Conservation (phyloP, 2,113 vertebrate species). For the Aptenodytes forsteri region DNA sequence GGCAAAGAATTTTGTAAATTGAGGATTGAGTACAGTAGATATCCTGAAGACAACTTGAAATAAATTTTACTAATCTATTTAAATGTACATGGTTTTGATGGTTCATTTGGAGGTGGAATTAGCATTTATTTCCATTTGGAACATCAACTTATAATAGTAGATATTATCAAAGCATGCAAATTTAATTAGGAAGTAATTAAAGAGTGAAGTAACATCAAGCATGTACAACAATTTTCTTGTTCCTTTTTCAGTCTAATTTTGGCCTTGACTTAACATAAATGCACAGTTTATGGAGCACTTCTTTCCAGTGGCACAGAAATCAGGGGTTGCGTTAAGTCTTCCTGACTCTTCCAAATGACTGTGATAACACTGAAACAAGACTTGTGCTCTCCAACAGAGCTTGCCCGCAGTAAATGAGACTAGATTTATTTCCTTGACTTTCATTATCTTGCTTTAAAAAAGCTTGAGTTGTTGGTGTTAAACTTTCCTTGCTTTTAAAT, state of each 20-base stretch:
- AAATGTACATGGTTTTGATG: not conserved
- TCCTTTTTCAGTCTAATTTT: conserved; percentile 24
- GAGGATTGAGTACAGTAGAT: not conserved
- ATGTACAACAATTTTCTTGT: not conserved
- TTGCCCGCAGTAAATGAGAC: not conserved
- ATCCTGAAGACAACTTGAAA: conserved; percentile 20
- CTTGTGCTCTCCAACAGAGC: not conserved
- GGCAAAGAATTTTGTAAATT: not conserved
- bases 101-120: conserved; percentile 17
- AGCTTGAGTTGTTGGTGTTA: not conserved
- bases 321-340: not conserved
- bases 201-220: not conserved
- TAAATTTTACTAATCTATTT: conserved; percentile 39
- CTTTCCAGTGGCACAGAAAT: not conserved
- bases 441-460: not conserved
- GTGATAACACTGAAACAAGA: not conserved
- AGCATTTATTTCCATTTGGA: conserved; percentile 51
- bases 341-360: not conserved
- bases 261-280: not conserved
- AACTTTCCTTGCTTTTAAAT: not conserved
- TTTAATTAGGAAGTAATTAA: conserved; percentile 56
- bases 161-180: conserved; percentile 39
- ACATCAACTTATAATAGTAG: not conserved
- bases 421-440: not conserved
- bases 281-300: not conserved